phyloP scores from a whole-genome alignment of 2,113 vertebrate genomes.

The Gavialis gangeticus region DNA sequence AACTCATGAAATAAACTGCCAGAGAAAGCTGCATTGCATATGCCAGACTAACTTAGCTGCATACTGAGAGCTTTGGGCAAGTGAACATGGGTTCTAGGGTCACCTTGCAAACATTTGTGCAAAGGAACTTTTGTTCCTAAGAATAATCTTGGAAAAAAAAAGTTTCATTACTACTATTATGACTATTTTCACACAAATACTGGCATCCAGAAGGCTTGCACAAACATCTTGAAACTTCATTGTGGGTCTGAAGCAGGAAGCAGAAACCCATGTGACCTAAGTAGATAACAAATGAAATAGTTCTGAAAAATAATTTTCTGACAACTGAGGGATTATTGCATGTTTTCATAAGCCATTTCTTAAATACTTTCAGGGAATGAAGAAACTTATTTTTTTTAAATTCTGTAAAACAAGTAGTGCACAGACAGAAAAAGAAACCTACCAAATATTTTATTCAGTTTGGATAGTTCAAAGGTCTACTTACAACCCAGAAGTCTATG shows the following conservation, averaged over 20 bases:
- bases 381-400: neutral
- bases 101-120: neutral
- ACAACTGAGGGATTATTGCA: fast-evolving
- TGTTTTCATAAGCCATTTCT: neutral
- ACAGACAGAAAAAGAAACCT: slow-evolving; percentile 40
- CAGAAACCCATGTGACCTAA: fast-evolving
- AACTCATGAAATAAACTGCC: neutral
- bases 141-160: neutral
- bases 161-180: neutral
- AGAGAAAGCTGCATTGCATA: neutral
- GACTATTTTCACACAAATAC: neutral
- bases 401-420: neutral
- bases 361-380: neutral
- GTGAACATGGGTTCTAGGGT: neutral
- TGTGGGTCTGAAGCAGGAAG: neutral
- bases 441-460: slow-evolving; percentile 50
- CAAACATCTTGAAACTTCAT: fast-evolving
- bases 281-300: neutral
- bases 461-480: neutral
- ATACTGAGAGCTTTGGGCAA: neutral
- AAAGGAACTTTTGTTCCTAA: neutral
- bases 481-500: neutral
- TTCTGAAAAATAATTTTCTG: neutral
- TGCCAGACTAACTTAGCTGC: fast-evolving
- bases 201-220: neutral